A percentile compares a stretch with the other conserved stretches of the same genome.
Evolutionary conservation across 2,797 vertebrate species (phyloP).

Genomic region (Leucoraja ocellata): DNA sequence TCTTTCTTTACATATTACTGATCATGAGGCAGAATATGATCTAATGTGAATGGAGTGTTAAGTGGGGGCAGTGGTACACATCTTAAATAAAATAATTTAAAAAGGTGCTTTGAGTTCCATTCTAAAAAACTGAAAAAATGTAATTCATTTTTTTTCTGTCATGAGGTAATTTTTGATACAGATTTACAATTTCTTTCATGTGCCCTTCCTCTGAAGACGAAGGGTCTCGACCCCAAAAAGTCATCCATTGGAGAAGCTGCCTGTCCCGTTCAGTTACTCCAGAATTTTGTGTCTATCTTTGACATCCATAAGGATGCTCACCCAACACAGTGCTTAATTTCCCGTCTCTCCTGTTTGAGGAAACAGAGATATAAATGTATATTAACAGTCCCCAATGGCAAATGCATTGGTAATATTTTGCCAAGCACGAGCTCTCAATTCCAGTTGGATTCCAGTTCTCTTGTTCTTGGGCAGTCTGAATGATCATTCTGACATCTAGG

Average conservation of each 20-base stretch:
- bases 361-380: neutral
- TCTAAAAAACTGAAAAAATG: neutral
- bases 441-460: neutral
- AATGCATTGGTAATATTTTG: neutral
- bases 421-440: neutral
- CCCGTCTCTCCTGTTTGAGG: neutral
- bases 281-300: neutral
- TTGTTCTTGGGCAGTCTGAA: neutral
- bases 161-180: neutral
- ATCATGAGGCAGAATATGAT: neutral
- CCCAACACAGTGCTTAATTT: neutral
- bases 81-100: neutral
- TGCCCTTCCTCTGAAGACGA: neutral
- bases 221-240: too few relatives aligned
- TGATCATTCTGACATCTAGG: neutral
- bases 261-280: too few relatives aligned
- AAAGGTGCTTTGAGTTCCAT: neutral
- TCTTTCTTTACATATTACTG: neutral
- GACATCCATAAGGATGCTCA: neutral
- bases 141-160: neutral
- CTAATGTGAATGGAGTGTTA: neutral
- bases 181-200: neutral
- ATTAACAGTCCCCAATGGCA: neutral
- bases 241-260: too few relatives aligned
- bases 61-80: neutral